phyloP scores from a whole-genome alignment of 2,113 vertebrate genomes.

The Platysteira castanea region DNA sequence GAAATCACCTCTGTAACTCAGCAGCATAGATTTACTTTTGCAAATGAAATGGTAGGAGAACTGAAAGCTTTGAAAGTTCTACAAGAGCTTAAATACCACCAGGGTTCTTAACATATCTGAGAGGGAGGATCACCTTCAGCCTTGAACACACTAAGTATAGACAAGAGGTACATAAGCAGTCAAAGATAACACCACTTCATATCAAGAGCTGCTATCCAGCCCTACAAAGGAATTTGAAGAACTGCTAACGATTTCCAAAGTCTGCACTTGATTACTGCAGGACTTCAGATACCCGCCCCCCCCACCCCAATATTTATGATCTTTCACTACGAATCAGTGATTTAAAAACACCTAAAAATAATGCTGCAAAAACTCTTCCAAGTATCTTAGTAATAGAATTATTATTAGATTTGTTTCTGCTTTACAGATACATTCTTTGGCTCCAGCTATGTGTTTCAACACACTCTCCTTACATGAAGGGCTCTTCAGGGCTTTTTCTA shows the following conservation, averaged over 20 bases:
- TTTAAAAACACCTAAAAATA: slow-evolving; percentile 2
- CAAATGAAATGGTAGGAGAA: background rate
- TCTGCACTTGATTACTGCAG: slow-evolving; percentile 35
- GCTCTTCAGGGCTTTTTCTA: slow-evolving; percentile 19
- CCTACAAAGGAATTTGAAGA: slow-evolving; percentile 48
- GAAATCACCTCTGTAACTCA: background rate
- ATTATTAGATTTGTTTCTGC: slow-evolving; percentile 13
- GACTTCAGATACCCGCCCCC: background rate
- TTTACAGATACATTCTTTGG: slow-evolving; percentile 18
- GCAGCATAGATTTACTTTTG: background rate
- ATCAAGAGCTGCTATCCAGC: slow-evolving; percentile 32
- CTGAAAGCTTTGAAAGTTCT: background rate
- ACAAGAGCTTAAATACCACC: background rate
- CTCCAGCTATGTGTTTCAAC: slow-evolving; percentile 27
- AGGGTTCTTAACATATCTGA: slow-evolving; percentile 13
- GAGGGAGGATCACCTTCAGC: slow-evolving; percentile 19
- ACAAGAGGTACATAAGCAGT: slow-evolving; percentile 46
- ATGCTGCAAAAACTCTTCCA: background rate
- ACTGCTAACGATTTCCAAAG: slow-evolving; percentile 27
- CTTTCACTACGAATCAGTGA: background rate
- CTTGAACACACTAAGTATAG: slow-evolving; percentile 34
- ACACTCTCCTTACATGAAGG: slow-evolving; percentile 39
- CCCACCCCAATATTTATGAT: slow-evolving; percentile 30
- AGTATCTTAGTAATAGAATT: background rate
- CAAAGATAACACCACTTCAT: slow-evolving; percentile 56